Conservation (phyloP, 2,797 vertebrate species). For the Tarsius wallacei region DNA sequence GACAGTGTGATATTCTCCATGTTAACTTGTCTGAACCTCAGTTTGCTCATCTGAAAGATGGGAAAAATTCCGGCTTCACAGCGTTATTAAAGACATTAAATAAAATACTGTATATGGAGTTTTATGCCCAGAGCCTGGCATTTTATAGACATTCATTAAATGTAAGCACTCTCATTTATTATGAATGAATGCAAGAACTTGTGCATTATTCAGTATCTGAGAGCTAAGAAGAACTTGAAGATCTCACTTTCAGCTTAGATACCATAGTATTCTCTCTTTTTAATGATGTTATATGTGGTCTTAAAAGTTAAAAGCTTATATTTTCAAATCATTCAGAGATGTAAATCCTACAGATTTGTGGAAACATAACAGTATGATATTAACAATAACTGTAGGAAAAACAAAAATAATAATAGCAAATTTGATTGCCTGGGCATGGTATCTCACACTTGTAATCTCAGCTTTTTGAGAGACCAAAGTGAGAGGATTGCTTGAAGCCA, state of each 20-base stretch:
- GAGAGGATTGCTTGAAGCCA: no score
- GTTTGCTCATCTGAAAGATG: slow-evolving; percentile 16
- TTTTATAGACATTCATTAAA: slow-evolving; percentile 72
- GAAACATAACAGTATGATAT: slow-evolving; percentile 3
- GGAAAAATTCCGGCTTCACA: background rate
- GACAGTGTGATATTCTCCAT: background rate
- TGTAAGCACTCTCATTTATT: slow-evolving; percentile 74
- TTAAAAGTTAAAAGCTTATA: slow-evolving; percentile 55
- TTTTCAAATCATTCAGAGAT: slow-evolving; percentile 39
- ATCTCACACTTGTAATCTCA: no score
- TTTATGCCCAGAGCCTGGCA: slow-evolving; percentile 45
- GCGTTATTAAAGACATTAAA: slow-evolving; percentile 35
- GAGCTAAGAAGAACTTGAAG: slow-evolving; percentile 75
- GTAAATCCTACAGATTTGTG: background rate
- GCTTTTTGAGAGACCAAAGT: no score
- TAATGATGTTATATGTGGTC: background rate
- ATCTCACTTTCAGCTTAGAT: slow-evolving; percentile 23
- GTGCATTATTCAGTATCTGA: slow-evolving; percentile 71
- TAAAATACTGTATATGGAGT: slow-evolving; percentile 36
- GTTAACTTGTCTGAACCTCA: slow-evolving; percentile 38
- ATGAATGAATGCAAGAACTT: slow-evolving; percentile 67
- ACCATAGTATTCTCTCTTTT: background rate
- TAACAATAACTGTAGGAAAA: slow-evolving; percentile 18
- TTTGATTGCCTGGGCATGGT: no score
- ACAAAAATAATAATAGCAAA: background rate